Base-by-base conservation (phyloP, 2,113 vertebrate genomes). In the Nyctereutes procyonoides region DNA sequence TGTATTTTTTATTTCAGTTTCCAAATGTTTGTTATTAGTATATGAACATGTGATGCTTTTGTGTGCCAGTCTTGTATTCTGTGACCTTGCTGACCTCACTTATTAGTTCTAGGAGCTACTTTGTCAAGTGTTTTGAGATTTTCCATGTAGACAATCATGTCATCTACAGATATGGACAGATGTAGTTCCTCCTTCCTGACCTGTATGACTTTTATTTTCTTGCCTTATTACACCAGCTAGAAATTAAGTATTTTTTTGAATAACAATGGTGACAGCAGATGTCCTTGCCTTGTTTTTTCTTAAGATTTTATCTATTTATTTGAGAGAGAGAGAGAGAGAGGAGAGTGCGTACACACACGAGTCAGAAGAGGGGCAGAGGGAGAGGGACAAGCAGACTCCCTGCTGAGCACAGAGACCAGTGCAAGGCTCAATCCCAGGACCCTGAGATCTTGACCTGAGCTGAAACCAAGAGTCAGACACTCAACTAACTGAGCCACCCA, bases 1-100 rank as follows among this genome's bases (percentile, higher is more conserved):
- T 94, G 13, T 77, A 14, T 58, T 96, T 88, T 94, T 77, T 69
- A 43, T 85, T 97, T 86, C 20, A 38, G 20, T 80, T 85, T 65
- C 58, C 28, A 85, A 80, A 53, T 74, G 62, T 93, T 60, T 71
- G 30, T 14, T 92, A 22, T 69, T 81, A 67, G 13, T 53, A 32
- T 74, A 74, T 80, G 20, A 95, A 88, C 73, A 56, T 38, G 20
- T 60, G 53, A 51, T 62, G 53, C 20, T 65, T 86, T 76, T 65
- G 32, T 93, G 20, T 81, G 38, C 62, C 67, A n/a, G 22, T 60
- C 43, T 73, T 93, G 38, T 73, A 71, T 71, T 13, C 60, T 91
- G 13, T 63, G 56, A 35, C 24, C 22, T 82, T 82, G 32, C 55
- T 89, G n/a, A 89, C 80, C 56, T 80, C 58, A 82, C 19, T n/a